phyloP scores from a whole-genome alignment of 2,113 vertebrate genomes.

The Ibidorhyncha struthersii region DNA sequence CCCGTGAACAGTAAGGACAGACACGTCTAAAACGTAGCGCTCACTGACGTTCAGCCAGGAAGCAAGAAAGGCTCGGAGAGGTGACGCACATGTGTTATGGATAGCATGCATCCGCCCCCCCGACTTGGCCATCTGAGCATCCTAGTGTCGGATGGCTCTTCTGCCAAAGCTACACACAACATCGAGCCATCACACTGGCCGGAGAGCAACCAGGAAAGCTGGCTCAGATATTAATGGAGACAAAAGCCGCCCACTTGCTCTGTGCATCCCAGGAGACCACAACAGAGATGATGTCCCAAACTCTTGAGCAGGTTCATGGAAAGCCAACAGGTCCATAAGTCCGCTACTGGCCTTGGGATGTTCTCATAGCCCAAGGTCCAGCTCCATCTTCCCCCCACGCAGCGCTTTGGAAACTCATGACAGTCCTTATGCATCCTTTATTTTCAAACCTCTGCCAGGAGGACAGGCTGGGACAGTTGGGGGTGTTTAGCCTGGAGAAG shows the following conservation, averaged over 20 bases:
- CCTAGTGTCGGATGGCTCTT: not conserved
- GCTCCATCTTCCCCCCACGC: not conserved
- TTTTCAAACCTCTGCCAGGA: not conserved
- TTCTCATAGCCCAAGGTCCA: not conserved
- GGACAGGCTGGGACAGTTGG: not conserved
- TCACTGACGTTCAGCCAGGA: not conserved
- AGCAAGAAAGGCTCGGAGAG: not conserved
- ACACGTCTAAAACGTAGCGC: too few relatives aligned
- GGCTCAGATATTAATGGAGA: too few relatives aligned
- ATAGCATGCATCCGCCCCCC: not conserved
- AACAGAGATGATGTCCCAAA: not conserved
- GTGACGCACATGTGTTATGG: accelerated
- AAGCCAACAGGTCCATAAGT: too few relatives aligned
- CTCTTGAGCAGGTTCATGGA: not conserved
- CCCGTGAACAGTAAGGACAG: too few relatives aligned
- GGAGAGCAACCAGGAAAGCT: not conserved
- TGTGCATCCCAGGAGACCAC: not conserved
- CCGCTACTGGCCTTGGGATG: not conserved
- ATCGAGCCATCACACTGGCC: accelerated
- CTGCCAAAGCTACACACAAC: not conserved
- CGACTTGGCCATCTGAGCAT: not conserved
- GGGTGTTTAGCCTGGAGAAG: not conserved
- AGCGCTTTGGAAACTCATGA: not conserved
- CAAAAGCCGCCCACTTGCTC: not conserved
- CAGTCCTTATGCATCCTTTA: not conserved